Evolutionary conservation across 2,113 vertebrate species (phyloP).

Genomic region (Gobio gobio): DNA sequence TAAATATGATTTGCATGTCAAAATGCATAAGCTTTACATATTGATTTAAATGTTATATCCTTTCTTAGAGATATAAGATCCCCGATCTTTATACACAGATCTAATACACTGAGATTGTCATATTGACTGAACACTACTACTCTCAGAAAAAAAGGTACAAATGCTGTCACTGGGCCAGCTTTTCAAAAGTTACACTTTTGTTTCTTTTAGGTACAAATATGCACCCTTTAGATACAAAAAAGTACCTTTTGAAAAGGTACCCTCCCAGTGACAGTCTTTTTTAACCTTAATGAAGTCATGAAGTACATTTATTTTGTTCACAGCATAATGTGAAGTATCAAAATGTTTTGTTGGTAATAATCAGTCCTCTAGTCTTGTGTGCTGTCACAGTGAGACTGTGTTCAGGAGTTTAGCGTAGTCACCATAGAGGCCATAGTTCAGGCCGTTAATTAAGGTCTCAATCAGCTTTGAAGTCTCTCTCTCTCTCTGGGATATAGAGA

Average conservation of each 20-base stretch:
- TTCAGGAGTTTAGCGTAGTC: conserved; percentile 5
- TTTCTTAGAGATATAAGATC: no score
- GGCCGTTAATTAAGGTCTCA: conserved; percentile 22
- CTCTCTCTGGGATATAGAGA: conserved; percentile 17
- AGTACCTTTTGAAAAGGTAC: no score
- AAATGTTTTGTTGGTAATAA: not conserved
- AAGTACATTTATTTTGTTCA: not conserved
- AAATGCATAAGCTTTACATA: no score
- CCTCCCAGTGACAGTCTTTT: no score
- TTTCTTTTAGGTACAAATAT: no score
- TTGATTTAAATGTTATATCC: no score
- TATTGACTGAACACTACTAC: not conserved
- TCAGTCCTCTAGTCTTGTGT: not conserved
- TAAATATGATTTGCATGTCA: no score
- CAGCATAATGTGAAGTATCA: no score
- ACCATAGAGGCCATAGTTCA: conserved; percentile 22
- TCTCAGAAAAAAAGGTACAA: no score
- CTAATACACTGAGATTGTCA: not conserved
- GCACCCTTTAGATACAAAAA: no score
- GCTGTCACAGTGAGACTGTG: conserved; percentile 19
- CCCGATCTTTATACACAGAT: not conserved
- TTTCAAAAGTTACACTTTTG: no score
- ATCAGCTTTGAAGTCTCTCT: conserved; percentile 23
- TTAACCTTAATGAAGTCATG: not conserved
- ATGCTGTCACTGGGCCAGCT: no score